Base-by-base conservation (phyloP, 1,140 invertebrate genomes). In the Goniozus legneri region DNA sequence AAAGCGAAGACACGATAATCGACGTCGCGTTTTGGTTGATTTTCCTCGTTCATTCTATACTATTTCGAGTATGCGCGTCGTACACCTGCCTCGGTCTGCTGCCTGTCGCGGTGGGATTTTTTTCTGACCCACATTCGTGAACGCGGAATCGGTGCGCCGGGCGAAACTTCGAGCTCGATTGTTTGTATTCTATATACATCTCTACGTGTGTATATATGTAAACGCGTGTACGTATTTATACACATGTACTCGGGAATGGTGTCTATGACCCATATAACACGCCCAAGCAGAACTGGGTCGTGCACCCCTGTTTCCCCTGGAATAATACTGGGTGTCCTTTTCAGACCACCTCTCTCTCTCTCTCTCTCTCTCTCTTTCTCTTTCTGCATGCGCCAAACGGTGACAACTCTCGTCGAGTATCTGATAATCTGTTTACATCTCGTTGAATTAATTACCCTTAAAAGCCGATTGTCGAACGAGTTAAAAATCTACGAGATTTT, bases 251-350 rank as follows among this genome's bases (percentile, higher is more conserved):
- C 27, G 32, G 40, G 56, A 71, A 70, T 71, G 66, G 66, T 73
- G 65, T 69, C 67, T 73, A 71, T 73, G 70, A 73, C 69, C 70
- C 53, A 71, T 71, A 73, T 71, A 73, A 67, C 58, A 60, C 65
- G 63, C 63, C 61, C 63, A 59, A 67, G 60, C 64, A 64, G 65
- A 73, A 70, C 67, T 73, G 56, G 70, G 70, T 73, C 68, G 58
- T 71, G 67, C 55, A 71, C 70, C 70, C 61, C 65, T 62, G 62
- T 67, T 65, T 65, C 66, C 64, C 67, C 70, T 71, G 70, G 68
- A 67, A 73, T 73, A 66, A 69, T 73, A 73, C 63, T 60, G 64
- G 68, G 68, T 73, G 68, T 69, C 59, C 61, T 15, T 33, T 12
- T 49, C 49, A 36, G 33, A 22, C 14, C 44, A n/a, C 46, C 38